Evolutionary conservation across 2,888 invertebrate genomes (phyloP), one percentile per base, ranked within the genome.

Genomic region (Endomychus coccineus): DNA sequence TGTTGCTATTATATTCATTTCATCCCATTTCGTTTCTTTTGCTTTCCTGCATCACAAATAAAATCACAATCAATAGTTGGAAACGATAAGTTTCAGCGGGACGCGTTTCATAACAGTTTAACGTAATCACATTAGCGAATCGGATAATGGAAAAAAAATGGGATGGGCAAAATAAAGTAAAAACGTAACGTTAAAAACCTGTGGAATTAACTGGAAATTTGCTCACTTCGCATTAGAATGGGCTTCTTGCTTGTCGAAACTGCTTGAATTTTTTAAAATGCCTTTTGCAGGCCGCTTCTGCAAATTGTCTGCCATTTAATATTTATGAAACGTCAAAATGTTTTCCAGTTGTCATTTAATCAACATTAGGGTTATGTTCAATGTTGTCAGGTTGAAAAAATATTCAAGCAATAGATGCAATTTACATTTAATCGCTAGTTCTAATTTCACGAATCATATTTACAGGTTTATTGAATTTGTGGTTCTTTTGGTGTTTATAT

Each of bases 1-100:
- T 1, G 98, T 98, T 49, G 94, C 95, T 54, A 97, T 76, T 49
- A 98, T 97, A 69, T 98, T 98, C 80, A 95, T 89, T 71, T 98
- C 98, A 68, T 98, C 98, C 73, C 90, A 94, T 74, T 91, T 86
- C 59, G 90, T 76, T 52, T 75, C 73, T 54, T 76, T 75, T 12
- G 38, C 33, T 22, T 38, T 38, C 23, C 38, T 38, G 21, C n/a
- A 38, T 33, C 9, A 9, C 11, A 7, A 25, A 9, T 25, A 12
- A 6, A 6, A 7, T 25, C 11, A n/a, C n/a, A n/a, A n/a, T n/a
- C n/a, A n/a, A n/a, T n/a, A n/a, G n/a, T n/a, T n/a, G n/a, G n/a
- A n/a, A n/a, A n/a, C n/a, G n/a, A n/a, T n/a, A n/a, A n/a, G n/a
- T n/a, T 21, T n/a, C n/a, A n/a, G n/a, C n/a, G 11, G 5, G 27